A percentile compares a stretch with the other conserved stretches of the same genome.
Conservation (phyloP, 2,888 invertebrate species). For the Nebria brevicollis region DNA sequence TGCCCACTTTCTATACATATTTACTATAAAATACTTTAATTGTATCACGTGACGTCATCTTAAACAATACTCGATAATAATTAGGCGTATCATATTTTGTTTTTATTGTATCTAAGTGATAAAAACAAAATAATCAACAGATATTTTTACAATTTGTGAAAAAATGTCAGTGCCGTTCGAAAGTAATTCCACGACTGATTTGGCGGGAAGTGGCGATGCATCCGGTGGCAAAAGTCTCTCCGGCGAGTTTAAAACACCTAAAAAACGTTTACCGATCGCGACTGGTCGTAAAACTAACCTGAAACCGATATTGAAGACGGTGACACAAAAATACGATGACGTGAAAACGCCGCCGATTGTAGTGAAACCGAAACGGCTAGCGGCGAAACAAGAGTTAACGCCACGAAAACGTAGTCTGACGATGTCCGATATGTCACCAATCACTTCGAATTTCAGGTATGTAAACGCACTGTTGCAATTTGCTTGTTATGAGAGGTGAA, state of each 20-base stretch:
- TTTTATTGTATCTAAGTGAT: neutral
- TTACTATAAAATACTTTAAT: too few relatives aligned
- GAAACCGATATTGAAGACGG: neutral
- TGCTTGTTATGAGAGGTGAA: neutral
- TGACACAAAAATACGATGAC: neutral
- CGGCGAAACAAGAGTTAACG: neutral
- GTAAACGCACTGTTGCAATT: neutral
- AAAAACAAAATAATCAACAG: neutral
- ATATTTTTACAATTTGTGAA: neutral
- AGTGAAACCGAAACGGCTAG: neutral
- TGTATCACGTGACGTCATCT: too few relatives aligned
- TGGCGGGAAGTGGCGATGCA: constrained; percentile 10
- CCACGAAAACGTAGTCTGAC: neutral
- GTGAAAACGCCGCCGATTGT: neutral
- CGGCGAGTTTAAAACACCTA: neutral
- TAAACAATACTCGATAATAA: neutral
- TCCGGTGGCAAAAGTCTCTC: neutral
- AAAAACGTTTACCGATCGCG: neutral
- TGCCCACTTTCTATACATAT: too few relatives aligned
- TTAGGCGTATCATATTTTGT: neutral
- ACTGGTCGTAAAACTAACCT: neutral
- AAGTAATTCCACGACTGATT: neutral
- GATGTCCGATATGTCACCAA: constrained; percentile 5
- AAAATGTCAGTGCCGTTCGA: constrained; percentile 5
- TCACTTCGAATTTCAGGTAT: constrained; percentile 4